A percentile compares a stretch with the other conserved stretches of the same genome.
These are phyloP conservation scores for Colossoma macropomum DNA, from an alignment of 2,113 vertebrate genomes.

Conservation along the genomic window DNA sequence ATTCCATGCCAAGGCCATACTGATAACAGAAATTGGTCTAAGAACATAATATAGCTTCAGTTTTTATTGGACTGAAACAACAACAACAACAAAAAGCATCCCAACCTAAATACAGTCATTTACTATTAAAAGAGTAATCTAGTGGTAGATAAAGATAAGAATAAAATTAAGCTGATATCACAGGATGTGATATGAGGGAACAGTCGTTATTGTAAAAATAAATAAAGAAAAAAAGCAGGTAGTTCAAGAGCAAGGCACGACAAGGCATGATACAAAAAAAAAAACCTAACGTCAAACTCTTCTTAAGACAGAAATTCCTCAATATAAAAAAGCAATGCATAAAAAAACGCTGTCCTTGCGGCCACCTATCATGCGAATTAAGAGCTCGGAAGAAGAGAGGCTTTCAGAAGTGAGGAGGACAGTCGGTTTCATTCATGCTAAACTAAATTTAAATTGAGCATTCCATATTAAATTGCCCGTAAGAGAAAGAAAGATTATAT, in stretches of 20 bases:
- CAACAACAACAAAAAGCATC: too few species aligned
- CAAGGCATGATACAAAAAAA: neutral
- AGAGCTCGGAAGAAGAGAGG: neutral
- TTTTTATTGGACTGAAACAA: neutral
- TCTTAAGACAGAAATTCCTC: conserved; percentile 2
- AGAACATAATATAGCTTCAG: neutral
- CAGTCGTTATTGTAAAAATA: too few species aligned
- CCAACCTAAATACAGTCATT: too few species aligned
- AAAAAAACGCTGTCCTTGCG: neutral
- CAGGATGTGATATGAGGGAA: too few species aligned
- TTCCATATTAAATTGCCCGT: neutral
- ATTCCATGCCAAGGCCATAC: neutral
- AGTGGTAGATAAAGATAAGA: too few species aligned
- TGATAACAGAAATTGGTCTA: neutral
- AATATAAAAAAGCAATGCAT: neutral
- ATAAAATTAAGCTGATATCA: too few species aligned
- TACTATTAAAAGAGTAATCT: too few species aligned
- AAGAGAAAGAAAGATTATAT: neutral
- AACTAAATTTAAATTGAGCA: neutral
- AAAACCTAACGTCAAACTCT: neutral
- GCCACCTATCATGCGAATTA: neutral
- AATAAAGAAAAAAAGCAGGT: too few species aligned
- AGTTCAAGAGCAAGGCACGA: neutral
- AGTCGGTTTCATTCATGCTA: neutral
- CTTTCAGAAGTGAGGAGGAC: neutral